Evolutionary conservation across 2,888 invertebrate species (phyloP), one percentile per base, ranked within the genome.

Genomic region (Chalcosyrphus nemorum): DNA sequence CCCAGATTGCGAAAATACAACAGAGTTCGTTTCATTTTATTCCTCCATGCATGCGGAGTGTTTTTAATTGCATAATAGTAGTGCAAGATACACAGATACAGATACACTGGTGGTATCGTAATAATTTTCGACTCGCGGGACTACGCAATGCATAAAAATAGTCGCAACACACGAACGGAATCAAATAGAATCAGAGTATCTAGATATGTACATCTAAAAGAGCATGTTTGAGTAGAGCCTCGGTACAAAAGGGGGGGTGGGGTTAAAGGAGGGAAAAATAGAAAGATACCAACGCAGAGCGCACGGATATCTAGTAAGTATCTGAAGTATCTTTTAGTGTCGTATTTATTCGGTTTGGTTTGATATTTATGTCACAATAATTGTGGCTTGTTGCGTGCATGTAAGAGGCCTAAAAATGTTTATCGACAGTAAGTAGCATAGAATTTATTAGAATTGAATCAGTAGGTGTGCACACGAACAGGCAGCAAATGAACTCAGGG

Each of bases 341-440:
- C 78, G 78, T 72, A 82, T 82, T 82, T 77, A 78, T 70, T 77
- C 68, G 78, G 57, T 63, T 77, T 61, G 78, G 57, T 63, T 78
- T 78, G 78, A 84, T 84, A 78, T 84, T 84, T 84, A 84, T 84
- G 82, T 77, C 82, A 78, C 78, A 74, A 78, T 84, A 84, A 84
- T 84, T 84, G 82, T 72, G 56, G 74, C 82, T 78, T 74, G 74
- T 84, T 84, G 56, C 66, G 27, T 84, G 78, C 63, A 56, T 82
- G 81, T 78, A 74, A 41, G 61, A 72, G 45, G 68, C 56, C 56
- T 47, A 32, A 47, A 81, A 74, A 63, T 47, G 61, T 75, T 47
- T 74, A 68, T 81, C 80, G 54, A 74, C 66, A 68, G 47, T 47
- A 47, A 21, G 54, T 56, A 81, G 38, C 38, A 29, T 7, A 29